Conservation (phyloP, 1,140 invertebrate species). For the Babylonia areolata region DNA sequence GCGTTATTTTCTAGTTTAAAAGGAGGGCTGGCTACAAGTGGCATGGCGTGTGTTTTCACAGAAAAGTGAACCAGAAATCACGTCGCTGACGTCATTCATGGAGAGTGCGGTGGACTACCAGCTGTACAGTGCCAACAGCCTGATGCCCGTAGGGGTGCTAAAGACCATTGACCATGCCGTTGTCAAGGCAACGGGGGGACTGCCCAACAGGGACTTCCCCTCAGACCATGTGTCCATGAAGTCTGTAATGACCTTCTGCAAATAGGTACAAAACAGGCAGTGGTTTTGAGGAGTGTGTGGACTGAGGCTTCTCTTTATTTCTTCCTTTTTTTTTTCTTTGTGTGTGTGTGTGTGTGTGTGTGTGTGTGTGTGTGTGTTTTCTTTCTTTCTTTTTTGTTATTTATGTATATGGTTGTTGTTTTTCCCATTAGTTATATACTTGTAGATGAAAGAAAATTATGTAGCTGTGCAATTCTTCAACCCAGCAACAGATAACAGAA, state of each 20-base stretch:
- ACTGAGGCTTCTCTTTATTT: not conserved
- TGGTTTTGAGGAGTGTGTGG: not conserved
- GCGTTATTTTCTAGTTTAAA: no score
- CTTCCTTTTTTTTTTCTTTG: not conserved
- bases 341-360: no score
- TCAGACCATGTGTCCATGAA: conserved; percentile 68
- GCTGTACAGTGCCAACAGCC: conserved; percentile 54
- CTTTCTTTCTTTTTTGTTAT: no score
- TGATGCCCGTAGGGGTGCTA: conserved; percentile 56
- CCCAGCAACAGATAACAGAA: no score
- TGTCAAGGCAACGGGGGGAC: conserved; percentile 50
- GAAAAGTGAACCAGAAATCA: conserved; percentile 57
- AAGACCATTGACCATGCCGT: conserved; percentile 45
- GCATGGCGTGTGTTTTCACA: no score
- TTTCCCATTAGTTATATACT: no score
- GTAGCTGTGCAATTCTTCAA: not conserved
- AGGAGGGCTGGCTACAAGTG: no score
- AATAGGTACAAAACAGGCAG: no score
- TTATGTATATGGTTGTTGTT: no score
- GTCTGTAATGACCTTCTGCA: conserved; percentile 54
- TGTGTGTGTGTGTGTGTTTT: no score
- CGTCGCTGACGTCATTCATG: conserved; percentile 52
- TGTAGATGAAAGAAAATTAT: not conserved
- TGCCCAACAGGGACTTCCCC: conserved; percentile 59
- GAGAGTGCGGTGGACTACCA: conserved; percentile 58